phyloP scores from a whole-genome alignment of 2,113 vertebrate species.

The Pelusios castaneus region DNA sequence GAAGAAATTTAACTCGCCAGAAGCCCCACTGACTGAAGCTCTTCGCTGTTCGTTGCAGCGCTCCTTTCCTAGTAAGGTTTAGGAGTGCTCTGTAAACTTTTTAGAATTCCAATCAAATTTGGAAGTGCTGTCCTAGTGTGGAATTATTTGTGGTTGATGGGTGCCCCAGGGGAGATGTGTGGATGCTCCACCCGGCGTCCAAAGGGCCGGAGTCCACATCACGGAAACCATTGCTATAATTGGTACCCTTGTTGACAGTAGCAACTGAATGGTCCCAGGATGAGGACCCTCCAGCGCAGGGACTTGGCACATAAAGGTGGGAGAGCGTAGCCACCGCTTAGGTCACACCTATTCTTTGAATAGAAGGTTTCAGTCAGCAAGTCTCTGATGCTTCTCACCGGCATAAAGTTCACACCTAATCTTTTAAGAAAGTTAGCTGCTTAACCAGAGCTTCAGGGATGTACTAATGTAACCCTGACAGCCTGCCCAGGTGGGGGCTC shows the following conservation, averaged over 20 bases:
- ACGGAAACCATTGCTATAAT: accelerated
- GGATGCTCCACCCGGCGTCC: neutral
- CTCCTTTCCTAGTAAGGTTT: neutral
- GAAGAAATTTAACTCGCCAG: neutral
- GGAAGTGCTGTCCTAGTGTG: neutral
- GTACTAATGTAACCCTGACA: neutral
- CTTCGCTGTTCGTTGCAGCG: neutral
- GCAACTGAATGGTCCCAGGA: neutral
- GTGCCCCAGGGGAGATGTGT: accelerated
- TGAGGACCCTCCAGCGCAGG: neutral
- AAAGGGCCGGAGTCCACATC: accelerated
- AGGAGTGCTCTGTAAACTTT: neutral
- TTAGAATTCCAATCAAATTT: neutral
- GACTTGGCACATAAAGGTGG: neutral
- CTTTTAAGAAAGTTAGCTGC: accelerated
- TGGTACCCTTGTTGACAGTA: neutral
- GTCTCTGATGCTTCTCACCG: neutral
- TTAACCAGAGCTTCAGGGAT: accelerated
- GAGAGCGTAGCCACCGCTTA: neutral
- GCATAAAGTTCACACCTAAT: neutral
- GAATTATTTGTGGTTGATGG: neutral
- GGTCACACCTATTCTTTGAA: neutral
- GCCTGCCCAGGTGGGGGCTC: neutral
- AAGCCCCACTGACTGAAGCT: neutral
- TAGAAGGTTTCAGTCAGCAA: neutral